Conservation (phyloP, 2,888 invertebrate genomes). For the Hetaerina titia region DNA sequence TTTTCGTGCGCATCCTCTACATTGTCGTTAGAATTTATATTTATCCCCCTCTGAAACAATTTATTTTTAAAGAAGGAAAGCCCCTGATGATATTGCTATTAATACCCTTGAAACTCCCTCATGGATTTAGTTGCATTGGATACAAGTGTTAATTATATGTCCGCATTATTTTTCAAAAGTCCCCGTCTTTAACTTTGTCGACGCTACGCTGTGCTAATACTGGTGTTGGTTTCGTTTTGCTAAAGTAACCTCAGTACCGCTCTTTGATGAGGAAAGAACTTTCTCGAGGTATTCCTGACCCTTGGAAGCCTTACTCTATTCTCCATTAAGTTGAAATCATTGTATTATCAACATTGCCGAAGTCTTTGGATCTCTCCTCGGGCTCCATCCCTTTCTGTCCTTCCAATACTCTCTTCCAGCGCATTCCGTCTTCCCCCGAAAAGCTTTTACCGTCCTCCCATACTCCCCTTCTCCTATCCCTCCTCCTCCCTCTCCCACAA, state of each 20-base stretch:
- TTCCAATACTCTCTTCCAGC: neutral
- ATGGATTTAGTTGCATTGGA: no score
- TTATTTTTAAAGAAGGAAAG: no score
- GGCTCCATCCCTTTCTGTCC: neutral
- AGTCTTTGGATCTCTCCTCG: neutral
- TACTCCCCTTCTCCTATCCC: neutral
- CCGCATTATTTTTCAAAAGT: no score
- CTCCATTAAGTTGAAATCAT: slow-evolving; percentile 15
- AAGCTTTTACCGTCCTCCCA: slow-evolving; percentile 5
- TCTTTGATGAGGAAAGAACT: neutral
- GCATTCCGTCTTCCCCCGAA: neutral
- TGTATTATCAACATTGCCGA: neutral
- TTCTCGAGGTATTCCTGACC: slow-evolving; percentile 11
- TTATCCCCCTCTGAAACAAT: no score
- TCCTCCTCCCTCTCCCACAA: neutral
- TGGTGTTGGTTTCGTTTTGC: neutral
- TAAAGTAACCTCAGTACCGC: neutral
- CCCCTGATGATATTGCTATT: no score
- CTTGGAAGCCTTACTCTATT: neutral
- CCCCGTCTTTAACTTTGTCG: neutral
- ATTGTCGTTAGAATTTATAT: no score
- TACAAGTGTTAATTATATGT: no score
- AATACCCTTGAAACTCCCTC: no score
- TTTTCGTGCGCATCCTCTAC: no score
- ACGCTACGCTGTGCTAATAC: neutral